phyloP scores from a whole-genome alignment of 2,113 vertebrate genomes.

The Cercopithecus mona region DNA sequence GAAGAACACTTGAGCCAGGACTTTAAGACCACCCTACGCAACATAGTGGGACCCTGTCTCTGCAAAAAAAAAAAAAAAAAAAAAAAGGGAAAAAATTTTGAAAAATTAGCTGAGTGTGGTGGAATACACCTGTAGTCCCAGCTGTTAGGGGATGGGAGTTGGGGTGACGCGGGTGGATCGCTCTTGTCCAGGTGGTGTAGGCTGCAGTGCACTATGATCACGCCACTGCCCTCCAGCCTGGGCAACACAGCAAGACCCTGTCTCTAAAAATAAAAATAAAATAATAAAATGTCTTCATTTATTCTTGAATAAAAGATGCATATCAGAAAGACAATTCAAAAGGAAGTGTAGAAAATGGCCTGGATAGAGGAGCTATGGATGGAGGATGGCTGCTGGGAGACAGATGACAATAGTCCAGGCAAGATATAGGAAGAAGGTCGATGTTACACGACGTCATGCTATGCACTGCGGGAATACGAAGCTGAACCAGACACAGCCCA shows the following conservation, averaged over 20 bases:
- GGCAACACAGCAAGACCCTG: neutral
- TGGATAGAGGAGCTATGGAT: neutral
- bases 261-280: neutral
- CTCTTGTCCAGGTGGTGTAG: neutral
- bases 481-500: neutral
- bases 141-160: neutral
- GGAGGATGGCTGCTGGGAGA: neutral
- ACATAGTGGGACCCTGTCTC: neutral
- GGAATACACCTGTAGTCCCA: neutral
- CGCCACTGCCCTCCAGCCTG: neutral
- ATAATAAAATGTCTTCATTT: neutral
- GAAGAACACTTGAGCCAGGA: neutral
- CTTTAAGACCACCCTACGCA: neutral
- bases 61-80: neutral
- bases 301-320: neutral
- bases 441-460: neutral
- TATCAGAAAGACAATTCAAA: constrained; percentile 5
- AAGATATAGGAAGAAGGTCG: neutral
- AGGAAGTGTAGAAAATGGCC: neutral
- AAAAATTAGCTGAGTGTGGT: neutral
- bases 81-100: no score
- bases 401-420: neutral
- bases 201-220: neutral
- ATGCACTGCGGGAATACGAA: neutral
- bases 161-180: neutral